Base-by-base conservation (phyloP, 2,797 vertebrate genomes). In the Gymnothorax javanicus region DNA sequence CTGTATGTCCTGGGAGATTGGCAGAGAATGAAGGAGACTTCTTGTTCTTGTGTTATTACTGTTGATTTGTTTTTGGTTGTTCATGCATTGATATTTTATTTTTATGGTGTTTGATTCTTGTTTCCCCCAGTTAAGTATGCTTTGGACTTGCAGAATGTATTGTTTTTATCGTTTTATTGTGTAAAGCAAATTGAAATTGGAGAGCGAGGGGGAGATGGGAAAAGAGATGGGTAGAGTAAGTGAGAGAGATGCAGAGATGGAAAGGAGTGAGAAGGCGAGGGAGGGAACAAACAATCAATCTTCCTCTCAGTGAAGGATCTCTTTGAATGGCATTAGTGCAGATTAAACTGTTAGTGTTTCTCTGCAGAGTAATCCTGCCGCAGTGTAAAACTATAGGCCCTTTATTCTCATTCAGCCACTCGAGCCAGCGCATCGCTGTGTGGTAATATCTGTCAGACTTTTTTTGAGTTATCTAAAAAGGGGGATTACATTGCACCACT, bases 311-410 rank as follows among this genome's bases (percentile, higher is more conserved):
- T 43, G 71, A 57, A 5, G 6, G 58, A 13, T 52, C 75, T 52
- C 43, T 73, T 4, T 59, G 69, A 87, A 73, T 77, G 82, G 17
- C 56, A 52, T 84, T 87, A 83, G 50, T 75, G 82, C 50, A 25
- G 82, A 84, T 87, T 87, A 87, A 57, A 20, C 23, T 64, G 69
- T 58, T 77, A 60, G 15, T 33, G 82, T 84, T 75, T 60, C 82
- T 75, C 82, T 77, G 82, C 82, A 84, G 56, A 54, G 69, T 71
- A 84, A 84, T 83, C 67, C 67, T 82, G 12, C n/a, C 20, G 43
- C 20, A 50, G 33, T 87, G 83, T 75, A 84, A 87, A 87, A 84
- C 67, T 62, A 62, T 12, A 50, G 69, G 64, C 59, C 56, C 56
- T 50, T 83, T 57, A 75, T 84, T 87, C 82, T 52, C 82, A 82